These are phyloP conservation scores for Engraulis encrasicolus DNA, from an alignment of 2,113 vertebrate species.

Conservation along the genomic window DNA sequence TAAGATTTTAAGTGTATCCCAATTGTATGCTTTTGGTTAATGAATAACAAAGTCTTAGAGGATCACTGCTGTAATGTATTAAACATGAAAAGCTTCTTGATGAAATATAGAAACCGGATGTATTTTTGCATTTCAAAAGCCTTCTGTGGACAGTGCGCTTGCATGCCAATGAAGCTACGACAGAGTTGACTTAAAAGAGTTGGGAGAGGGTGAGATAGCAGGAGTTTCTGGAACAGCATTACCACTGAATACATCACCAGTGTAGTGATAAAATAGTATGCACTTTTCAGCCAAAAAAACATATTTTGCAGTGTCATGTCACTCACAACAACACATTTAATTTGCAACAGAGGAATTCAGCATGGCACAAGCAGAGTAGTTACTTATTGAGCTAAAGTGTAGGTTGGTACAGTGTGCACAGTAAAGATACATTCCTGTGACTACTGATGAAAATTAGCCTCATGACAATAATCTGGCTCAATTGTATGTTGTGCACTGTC, in stretches of 20 bases:
- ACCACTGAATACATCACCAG: conserved; percentile 8
- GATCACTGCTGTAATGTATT: conserved; percentile 97
- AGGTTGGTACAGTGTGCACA: too few relatives aligned
- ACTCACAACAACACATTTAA: background rate
- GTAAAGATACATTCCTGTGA: too few relatives aligned
- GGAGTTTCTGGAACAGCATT: background rate
- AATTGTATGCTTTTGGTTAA: conserved; percentile 92
- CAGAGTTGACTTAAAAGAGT: conserved; percentile 89
- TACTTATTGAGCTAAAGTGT: background rate
- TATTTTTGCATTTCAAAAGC: conserved; percentile 96
- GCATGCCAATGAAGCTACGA: conserved; percentile 88
- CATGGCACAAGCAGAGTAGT: background rate
- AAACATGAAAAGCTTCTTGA: conserved; percentile 98
- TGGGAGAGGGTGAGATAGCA: conserved; percentile 71
- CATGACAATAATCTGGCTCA: too few relatives aligned
- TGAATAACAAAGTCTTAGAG: conserved; percentile 98
- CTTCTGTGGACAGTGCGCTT: conserved; percentile 92
- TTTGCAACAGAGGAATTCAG: background rate
- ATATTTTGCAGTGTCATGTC: background rate
- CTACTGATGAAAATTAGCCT: too few relatives aligned
- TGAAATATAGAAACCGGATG: conserved; percentile 98
- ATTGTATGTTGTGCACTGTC: too few relatives aligned
- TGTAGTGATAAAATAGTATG: background rate
- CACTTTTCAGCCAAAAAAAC: background rate
- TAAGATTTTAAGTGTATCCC: conserved; percentile 97